Conservation (phyloP, 2,888 invertebrate species). For the Polyommatus iphigenia region DNA sequence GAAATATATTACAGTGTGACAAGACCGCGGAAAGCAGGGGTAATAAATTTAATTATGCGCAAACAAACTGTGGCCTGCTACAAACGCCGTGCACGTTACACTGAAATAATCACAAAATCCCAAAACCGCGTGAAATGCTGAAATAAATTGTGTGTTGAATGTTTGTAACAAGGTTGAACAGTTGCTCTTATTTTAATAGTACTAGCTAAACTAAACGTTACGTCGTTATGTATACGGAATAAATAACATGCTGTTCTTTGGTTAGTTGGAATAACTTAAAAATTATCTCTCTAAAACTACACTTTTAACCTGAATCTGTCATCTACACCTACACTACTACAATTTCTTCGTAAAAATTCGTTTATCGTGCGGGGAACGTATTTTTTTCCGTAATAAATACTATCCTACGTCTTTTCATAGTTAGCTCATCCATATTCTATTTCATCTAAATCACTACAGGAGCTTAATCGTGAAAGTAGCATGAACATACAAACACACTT, state of each 20-base stretch:
- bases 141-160: not conserved
- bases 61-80: constrained; percentile 25
- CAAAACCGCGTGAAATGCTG: not conserved
- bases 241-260: not conserved
- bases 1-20: constrained; percentile 23
- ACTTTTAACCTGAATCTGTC: not conserved
- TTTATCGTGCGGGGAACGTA: no score
- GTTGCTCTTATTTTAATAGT: not conserved
- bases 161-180: not conserved
- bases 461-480: no score
- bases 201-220: no score
- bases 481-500: no score
- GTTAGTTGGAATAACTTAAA: not conserved
- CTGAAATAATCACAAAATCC: constrained; percentile 14
- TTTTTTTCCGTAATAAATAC: no score
- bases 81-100: constrained; percentile 6
- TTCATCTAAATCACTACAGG: no score
- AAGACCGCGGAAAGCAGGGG: constrained; percentile 15
- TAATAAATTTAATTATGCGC: constrained; percentile 27
- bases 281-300: no score
- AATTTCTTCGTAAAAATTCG: no score
- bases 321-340: not conserved
- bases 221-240: not conserved
- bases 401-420: no score
- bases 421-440: no score